Base-by-base conservation (phyloP, 2,888 invertebrate genomes). In the Tholera decimalis region DNA sequence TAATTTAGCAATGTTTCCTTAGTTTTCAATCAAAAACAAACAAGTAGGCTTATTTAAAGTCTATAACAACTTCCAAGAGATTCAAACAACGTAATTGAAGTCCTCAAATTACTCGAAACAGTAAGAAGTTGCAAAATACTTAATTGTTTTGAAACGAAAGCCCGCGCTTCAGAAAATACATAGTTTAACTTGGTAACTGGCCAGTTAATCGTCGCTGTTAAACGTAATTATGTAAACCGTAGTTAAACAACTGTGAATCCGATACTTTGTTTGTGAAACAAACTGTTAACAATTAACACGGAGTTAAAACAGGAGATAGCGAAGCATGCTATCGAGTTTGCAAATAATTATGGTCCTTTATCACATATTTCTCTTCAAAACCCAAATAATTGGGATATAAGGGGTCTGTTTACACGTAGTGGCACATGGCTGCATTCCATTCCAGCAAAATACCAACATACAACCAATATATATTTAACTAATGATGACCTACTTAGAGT, bases 141-240 rank as follows among this genome's bases (percentile, higher is more conserved):
- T 55, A 76, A 79, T 67, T 79, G 60, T 71, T 71, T 59, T 76
- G 56, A 76, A 77, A 73, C 54, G 59, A 77, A 80, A 67, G 50
- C 63, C 35, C 51, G 49, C 44, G 44, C 57, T 74, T 75, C 66
- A 43, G 47, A 60, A 77, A 73, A 70, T 64, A 66, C 70, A 57
- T 69, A 79, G 65, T 77, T 77, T 26, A 73, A 83, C 63, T 80
- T 80, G 80, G 68, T 65, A 80, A 66, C 69, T 53, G 57, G 20
- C 60, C 70, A 68, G 66, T 64, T 69, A 82, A 77, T 77, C 66
- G 59, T 46, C 50, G 63, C 57, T 58, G 67, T 80, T 79, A 80
- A 80, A 80, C 49, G 58, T 71, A 70, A 80, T 80, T 82, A 82
- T 59, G 66, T 82, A 63, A 80, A 70, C 80, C 59, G 77, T 83